phyloP scores from a whole-genome alignment of 2,888 invertebrate species.

The Hydroisotoma schaefferi region DNA sequence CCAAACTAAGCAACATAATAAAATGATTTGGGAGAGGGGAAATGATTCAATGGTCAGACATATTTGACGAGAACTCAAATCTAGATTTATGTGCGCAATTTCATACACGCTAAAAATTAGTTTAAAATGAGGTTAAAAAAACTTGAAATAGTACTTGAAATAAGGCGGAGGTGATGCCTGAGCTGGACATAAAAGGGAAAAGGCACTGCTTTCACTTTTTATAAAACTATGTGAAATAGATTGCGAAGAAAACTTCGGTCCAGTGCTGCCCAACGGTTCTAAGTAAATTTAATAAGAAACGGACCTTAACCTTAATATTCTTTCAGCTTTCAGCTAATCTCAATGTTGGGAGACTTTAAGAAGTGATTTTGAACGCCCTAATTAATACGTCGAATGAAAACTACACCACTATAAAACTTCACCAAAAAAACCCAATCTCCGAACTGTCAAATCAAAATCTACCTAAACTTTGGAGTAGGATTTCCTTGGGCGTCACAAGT shows the following conservation, averaged over 20 bases:
- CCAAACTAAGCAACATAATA: too few relatives aligned
- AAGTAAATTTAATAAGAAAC: constrained; percentile 4
- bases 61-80: too few relatives aligned
- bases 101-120: too few relatives aligned
- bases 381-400: too few relatives aligned
- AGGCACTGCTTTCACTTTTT: constrained; percentile 36
- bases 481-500: constrained; percentile 47
- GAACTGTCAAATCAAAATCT: too few relatives aligned
- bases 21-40: too few relatives aligned
- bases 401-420: too few relatives aligned
- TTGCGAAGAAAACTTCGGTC: constrained; percentile 48
- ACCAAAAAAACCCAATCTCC: too few relatives aligned
- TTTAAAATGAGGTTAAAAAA: too few relatives aligned
- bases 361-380: background rate
- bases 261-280: constrained; percentile 49
- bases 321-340: background rate
- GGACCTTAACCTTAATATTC: background rate
- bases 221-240: constrained; percentile 47
- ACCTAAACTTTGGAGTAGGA: constrained; percentile 46
- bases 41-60: too few relatives aligned
- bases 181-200: constrained; percentile 46
- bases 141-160: constrained; percentile 44
- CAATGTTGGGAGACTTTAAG: background rate
- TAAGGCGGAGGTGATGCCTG: constrained; percentile 48
- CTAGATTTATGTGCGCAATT: too few relatives aligned